Percentiles rank a stretch among this genome's conserved stretches.
These are phyloP conservation scores for Minunthozetes semirufus DNA, from an alignment of 2,888 invertebrate genomes.

Conservation along the genomic window DNA sequence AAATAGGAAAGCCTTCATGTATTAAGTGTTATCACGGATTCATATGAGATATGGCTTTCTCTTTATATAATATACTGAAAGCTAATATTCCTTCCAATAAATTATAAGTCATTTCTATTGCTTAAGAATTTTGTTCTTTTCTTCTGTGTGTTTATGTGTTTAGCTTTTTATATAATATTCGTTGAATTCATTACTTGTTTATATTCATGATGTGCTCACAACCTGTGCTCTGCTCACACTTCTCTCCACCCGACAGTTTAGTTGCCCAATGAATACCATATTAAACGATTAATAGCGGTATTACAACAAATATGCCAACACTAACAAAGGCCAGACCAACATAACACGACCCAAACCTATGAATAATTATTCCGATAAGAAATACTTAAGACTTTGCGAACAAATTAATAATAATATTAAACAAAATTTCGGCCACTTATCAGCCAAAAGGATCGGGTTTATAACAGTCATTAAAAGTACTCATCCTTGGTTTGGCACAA, in stretches of 20 bases:
- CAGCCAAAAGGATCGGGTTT: not conserved
- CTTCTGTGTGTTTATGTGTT: constrained; percentile 3
- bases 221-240: constrained; percentile 7
- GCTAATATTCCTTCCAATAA: not conserved
- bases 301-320: constrained; percentile 23
- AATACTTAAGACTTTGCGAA: constrained; percentile 4
- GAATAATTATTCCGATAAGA: constrained; percentile 28
- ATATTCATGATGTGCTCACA: constrained; percentile 21
- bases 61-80: constrained; percentile 10
- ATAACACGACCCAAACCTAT: constrained; percentile 15
- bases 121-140: not conserved
- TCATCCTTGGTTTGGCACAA: too few relatives aligned
- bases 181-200: constrained; percentile 28
- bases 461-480: too few relatives aligned
- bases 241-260: constrained; percentile 32
- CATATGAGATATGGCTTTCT: constrained; percentile 20
- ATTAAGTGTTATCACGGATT: constrained; percentile 30
- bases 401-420: constrained; percentile 20
- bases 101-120: constrained; percentile 4
- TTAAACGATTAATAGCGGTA: constrained; percentile 25
- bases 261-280: constrained; percentile 29
- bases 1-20: constrained; percentile 16
- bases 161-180: not conserved
- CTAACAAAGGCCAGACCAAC: constrained; percentile 7
- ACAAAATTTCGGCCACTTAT: not conserved